Conservation (phyloP, 2,888 invertebrate genomes). For the Drosophila histrio region DNA sequence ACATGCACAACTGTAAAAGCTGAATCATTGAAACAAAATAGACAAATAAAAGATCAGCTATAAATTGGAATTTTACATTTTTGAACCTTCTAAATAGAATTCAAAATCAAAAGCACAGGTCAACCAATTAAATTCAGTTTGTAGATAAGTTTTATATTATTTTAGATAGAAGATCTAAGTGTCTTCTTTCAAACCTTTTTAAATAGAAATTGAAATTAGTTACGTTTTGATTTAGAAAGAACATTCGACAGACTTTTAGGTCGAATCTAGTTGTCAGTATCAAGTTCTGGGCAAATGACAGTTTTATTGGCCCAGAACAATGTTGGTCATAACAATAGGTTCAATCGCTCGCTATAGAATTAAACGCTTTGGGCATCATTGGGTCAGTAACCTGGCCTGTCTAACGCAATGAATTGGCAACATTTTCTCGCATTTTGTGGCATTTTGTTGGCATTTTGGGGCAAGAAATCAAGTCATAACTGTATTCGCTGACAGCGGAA, state of each 20-base stretch:
- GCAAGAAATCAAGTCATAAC: conserved; percentile 70
- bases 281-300: neutral
- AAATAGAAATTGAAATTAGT: conserved; percentile 16
- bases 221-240: conserved; percentile 8
- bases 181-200: neutral
- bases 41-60: no score
- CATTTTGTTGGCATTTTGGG: conserved; percentile 36
- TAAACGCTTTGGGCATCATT: conserved; percentile 5
- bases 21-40: conserved; percentile 10
- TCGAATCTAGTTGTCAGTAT: neutral
- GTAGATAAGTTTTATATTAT: neutral
- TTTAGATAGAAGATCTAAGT: neutral
- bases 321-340: conserved; percentile 44
- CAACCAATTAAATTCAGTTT: neutral
- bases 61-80: neutral
- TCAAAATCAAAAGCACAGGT: neutral
- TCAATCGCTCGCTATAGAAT: conserved; percentile 25
- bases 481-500: conserved; percentile 44
- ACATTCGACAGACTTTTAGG: neutral
- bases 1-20: conserved; percentile 22
- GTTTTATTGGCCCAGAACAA: conserved; percentile 26
- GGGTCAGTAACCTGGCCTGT: conserved; percentile 39
- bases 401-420: conserved; percentile 66
- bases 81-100: neutral
- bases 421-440: conserved; percentile 31